Evolutionary conservation across 2,888 invertebrate genomes (phyloP).

Genomic region (Machimus rusticus): DNA sequence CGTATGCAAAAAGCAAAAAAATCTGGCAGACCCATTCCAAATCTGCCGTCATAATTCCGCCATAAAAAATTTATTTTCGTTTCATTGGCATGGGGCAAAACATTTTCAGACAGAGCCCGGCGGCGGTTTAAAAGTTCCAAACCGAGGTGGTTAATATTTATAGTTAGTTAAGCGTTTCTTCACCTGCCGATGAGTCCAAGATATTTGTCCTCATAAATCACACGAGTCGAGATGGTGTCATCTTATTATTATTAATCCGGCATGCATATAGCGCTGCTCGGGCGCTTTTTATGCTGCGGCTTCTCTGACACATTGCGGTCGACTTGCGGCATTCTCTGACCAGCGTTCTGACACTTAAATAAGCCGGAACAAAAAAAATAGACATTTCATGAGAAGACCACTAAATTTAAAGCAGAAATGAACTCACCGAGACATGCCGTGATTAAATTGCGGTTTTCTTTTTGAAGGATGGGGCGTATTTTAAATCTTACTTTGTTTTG

Average conservation of each 20-base stretch:
- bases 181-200: neutral
- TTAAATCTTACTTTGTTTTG: neutral
- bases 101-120: neutral
- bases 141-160: slow-evolving; percentile 1
- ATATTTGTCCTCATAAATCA: slow-evolving; percentile 39
- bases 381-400: neutral
- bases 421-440: neutral
- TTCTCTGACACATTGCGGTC: neutral
- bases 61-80: neutral
- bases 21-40: neutral
- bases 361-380: neutral
- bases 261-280: slow-evolving; percentile 1
- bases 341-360: slow-evolving; percentile 16
- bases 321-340: neutral
- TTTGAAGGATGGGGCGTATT: neutral
- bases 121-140: neutral
- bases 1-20: neutral
- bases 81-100: neutral
- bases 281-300: neutral
- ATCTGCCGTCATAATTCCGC: neutral
- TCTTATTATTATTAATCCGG: slow-evolving; percentile 36
- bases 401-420: neutral
- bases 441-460: slow-evolving; percentile 29
- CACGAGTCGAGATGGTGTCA: slow-evolving; percentile 20
- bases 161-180: slow-evolving; percentile 1